phyloP scores from a whole-genome alignment of 2,113 vertebrate species.

The Leucopsar rothschildi region DNA sequence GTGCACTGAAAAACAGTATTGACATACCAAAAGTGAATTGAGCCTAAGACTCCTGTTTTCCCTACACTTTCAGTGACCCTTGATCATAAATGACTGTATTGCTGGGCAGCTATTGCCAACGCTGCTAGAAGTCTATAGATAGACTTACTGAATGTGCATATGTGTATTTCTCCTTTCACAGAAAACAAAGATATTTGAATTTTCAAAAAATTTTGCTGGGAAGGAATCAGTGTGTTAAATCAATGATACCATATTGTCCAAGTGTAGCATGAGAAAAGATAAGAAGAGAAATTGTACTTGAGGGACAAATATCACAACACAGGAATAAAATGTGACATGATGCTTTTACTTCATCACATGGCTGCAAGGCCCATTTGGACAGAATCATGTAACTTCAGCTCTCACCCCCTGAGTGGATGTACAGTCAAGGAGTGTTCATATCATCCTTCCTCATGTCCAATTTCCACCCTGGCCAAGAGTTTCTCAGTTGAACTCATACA shows the following conservation, averaged over 20 bases:
- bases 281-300: neutral
- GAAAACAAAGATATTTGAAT: neutral
- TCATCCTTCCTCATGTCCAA: neutral
- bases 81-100: accelerated
- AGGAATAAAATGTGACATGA: neutral
- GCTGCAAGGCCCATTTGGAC: neutral
- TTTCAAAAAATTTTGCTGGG: neutral
- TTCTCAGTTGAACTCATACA: neutral
- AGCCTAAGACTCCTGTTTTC: neutral
- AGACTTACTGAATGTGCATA: neutral
- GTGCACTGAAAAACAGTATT: neutral
- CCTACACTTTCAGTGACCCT: neutral
- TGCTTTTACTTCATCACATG: neutral
- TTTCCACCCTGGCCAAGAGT: neutral
- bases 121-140: neutral
- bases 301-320: neutral
- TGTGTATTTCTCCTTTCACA: neutral
- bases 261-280: neutral
- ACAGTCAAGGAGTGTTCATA: neutral
- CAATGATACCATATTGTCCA: neutral
- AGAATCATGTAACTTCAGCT: neutral
- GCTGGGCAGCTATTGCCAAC: neutral
- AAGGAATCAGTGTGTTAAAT: neutral
- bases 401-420: neutral
- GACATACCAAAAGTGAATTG: neutral